Evolutionary conservation across 2,797 vertebrate genomes (phyloP).

Genomic region (Etheostoma nigrum): DNA sequence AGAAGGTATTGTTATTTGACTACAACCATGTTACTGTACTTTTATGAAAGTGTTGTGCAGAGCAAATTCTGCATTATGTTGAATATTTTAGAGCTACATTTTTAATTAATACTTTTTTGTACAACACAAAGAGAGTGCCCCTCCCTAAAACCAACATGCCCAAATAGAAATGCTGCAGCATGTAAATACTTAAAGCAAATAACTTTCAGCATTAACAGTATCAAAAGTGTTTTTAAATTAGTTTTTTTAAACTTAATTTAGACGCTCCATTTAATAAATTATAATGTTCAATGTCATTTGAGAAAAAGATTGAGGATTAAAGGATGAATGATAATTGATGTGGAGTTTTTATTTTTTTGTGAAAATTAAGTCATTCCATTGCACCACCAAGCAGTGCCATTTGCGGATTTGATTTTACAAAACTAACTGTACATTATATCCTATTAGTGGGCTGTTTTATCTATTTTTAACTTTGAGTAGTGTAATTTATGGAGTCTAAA

Average conservation of each 20-base stretch:
- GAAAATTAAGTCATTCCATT: constrained; percentile 60
- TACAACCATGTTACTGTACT: constrained; percentile 11
- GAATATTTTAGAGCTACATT: constrained; percentile 14
- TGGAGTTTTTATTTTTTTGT: constrained; percentile 46
- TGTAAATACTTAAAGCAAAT: constrained; percentile 21
- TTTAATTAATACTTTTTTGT: background rate
- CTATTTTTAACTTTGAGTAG: constrained; percentile 60
- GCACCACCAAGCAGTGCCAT: constrained; percentile 31
- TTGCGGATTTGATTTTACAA: constrained; percentile 64
- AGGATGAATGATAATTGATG: constrained; percentile 47
- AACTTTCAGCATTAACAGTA: constrained; percentile 17
- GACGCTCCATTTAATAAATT: constrained; percentile 50
- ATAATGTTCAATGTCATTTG: constrained; percentile 40
- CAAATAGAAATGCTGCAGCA: constrained; percentile 12
- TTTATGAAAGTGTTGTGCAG: constrained; percentile 35
- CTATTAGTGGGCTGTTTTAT: constrained; percentile 68
- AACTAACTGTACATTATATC: constrained; percentile 70
- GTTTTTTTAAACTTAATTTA: constrained; percentile 33
- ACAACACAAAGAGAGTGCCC: background rate
- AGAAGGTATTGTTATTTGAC: constrained; percentile 15
- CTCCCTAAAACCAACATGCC: constrained; percentile 8
- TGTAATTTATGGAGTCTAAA: constrained; percentile 64
- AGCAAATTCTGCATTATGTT: constrained; percentile 19
- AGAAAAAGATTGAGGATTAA: constrained; percentile 39
- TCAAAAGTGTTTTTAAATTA: constrained; percentile 27